phyloP scores from a whole-genome alignment of 2,797 vertebrate genomes.

The Ctenopoma multispine region DNA sequence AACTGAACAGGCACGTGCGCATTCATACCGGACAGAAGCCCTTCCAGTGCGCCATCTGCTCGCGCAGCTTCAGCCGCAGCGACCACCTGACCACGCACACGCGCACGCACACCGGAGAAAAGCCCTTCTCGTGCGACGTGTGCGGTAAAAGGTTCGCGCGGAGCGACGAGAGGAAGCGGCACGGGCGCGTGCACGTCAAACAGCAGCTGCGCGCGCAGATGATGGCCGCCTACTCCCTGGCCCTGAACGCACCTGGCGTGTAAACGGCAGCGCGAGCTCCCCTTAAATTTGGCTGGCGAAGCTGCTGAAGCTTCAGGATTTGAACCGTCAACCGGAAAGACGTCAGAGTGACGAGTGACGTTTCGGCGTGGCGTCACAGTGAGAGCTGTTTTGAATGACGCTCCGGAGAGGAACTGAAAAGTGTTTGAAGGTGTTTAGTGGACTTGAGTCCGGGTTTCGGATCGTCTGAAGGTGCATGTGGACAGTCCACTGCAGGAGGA shows the following conservation, averaged over 20 bases:
- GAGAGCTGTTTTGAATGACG: slow-evolving; percentile 15
- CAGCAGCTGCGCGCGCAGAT: slow-evolving; percentile 94
- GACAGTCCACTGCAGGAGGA: background rate
- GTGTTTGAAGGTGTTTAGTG: slow-evolving; percentile 35
- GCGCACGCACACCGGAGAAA: slow-evolving; percentile 95
- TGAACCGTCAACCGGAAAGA: slow-evolving; percentile 45
- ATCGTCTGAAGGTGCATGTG: slow-evolving; percentile 25
- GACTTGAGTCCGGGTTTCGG: slow-evolving; percentile 11
- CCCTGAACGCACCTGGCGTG: slow-evolving; percentile 76
- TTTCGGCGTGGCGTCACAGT: slow-evolving; percentile 58
- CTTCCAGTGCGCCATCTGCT: slow-evolving; percentile 94
- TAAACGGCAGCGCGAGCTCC: slow-evolving; percentile 40
- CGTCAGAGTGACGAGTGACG: slow-evolving; percentile 35
- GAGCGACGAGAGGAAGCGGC: slow-evolving; percentile 93
- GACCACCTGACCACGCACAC: slow-evolving; percentile 98
- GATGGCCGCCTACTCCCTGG: slow-evolving; percentile 82
- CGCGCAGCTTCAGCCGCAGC: slow-evolving; percentile 96
- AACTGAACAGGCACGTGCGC: slow-evolving; percentile 94
- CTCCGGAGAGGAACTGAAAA: background rate
- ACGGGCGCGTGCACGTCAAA: slow-evolving; percentile 94
- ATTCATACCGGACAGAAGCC: slow-evolving; percentile 97
- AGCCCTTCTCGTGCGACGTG: slow-evolving; percentile 95
- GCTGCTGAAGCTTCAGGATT: slow-evolving; percentile 46
- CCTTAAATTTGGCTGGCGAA: background rate
- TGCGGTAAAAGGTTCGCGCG: slow-evolving; percentile 94